These are phyloP conservation scores for Prionailurus bengalensis DNA, from an alignment of 2,113 vertebrate genomes.

Conservation along the genomic window DNA sequence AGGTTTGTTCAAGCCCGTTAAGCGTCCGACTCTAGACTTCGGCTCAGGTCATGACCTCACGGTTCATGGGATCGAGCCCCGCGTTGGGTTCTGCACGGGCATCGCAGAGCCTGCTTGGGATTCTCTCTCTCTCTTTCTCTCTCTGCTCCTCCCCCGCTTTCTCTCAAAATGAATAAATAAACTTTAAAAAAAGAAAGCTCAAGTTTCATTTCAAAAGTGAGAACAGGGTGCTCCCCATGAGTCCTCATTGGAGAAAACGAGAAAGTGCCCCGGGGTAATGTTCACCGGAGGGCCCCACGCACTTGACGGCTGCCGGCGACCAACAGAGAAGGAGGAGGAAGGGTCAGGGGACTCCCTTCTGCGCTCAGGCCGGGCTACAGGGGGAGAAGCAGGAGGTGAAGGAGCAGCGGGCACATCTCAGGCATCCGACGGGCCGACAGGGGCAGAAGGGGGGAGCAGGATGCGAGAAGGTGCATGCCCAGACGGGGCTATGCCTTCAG, in stretches of 20 bases:
- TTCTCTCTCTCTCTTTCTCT: too few relatives aligned
- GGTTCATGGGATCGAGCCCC: too few relatives aligned
- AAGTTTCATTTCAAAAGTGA: background rate
- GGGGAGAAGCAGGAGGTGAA: too few relatives aligned
- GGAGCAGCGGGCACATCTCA: accelerated
- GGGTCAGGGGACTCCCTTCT: background rate
- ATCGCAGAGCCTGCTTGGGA: too few relatives aligned
- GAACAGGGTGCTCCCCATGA: too few relatives aligned
- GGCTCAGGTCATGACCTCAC: too few relatives aligned
- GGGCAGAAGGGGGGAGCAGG: background rate
- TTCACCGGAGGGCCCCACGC: too few relatives aligned
- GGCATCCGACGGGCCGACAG: background rate
- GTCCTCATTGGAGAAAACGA: background rate
- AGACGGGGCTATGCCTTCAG: background rate
- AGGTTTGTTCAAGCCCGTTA: background rate
- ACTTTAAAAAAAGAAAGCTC: too few relatives aligned
- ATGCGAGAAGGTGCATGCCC: accelerated
- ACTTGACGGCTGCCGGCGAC: background rate
- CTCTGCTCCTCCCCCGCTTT: too few relatives aligned
- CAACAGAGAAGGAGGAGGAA: background rate
- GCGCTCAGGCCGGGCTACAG: accelerated
- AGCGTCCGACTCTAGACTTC: too few relatives aligned
- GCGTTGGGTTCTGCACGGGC: too few relatives aligned
- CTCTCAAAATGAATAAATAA: too few relatives aligned
- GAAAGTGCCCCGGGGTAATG: background rate